Base-by-base conservation (phyloP, 2,113 vertebrate species). In the human (Homo sapiens) region DNA sequence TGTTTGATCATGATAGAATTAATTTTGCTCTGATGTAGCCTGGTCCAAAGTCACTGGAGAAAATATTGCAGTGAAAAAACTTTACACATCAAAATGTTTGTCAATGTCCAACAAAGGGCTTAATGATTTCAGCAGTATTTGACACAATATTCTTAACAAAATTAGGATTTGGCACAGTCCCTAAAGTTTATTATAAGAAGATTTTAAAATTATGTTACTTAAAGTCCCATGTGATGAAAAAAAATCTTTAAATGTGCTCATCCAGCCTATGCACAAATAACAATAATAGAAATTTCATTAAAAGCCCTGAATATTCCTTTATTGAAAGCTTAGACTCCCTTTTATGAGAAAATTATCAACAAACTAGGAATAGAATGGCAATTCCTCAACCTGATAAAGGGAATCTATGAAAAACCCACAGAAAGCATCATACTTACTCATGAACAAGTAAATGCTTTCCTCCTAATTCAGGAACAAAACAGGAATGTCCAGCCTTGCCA, bases 131-230 rank as follows among this genome's bases (percentile, higher is more conserved):
- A 89, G 52, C 43, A 80, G 48, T 32, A 85, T 89, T 79, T 84
- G 64, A 92, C 38, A 85, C 40, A 92, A 43, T 59, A 83, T 73
- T 17, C 17, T 66, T 96, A 68, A 50, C 14, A 80, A 94, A 96
- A 81, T 22, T 80, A 57, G 35, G 30, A 75, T 88, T 85, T 94
- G 70, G 17, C 64, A 92, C 22, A 59, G 48, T 68, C 38, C 2
- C 27, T 59, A 59, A 85, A 75, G 23, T 38, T 92, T n/a, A 73
- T 50, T 76, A 90, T 80, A 66, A 32, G 35, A 80, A 96, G 16
- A 89, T n/a, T 76, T 76, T 68, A 87, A 27, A 91, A 78, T 45
- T 20, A 35, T 66, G 64, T 73, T 96, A 59, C 8, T 27, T 92
- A 80, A 92, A 50, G 40, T 75, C 40, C 18, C 12, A 70, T 35